Conservation (phyloP, 2,797 vertebrate genomes). For the Artibeus lituratus region DNA sequence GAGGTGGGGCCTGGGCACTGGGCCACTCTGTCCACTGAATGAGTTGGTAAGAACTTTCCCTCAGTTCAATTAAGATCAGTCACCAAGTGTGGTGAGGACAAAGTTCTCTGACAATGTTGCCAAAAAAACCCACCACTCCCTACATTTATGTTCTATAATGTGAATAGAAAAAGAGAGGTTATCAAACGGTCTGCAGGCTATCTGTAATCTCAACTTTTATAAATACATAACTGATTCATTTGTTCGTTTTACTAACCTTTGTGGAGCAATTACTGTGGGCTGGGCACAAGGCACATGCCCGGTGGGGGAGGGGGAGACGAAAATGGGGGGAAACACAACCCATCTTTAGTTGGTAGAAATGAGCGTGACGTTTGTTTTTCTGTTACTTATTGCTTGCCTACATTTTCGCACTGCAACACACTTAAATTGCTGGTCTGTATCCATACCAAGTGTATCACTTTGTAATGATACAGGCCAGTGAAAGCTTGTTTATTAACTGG, state of each 20-base stretch:
- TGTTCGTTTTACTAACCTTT: background rate
- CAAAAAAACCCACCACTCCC: background rate
- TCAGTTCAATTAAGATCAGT: background rate
- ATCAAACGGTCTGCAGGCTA: background rate
- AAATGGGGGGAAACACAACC: background rate
- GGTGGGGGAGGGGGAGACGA: no score
- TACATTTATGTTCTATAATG: no score
- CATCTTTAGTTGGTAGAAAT: background rate
- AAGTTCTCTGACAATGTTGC: background rate
- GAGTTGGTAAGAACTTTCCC: background rate
- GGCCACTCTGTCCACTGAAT: background rate
- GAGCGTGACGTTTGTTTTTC: background rate
- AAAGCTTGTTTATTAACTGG: background rate
- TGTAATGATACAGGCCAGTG: no score
- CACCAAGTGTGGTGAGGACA: background rate
- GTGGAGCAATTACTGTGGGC: background rate
- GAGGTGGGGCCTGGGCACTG: background rate
- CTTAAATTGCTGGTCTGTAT: no score
- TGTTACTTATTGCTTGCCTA: background rate
- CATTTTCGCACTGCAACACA: background rate
- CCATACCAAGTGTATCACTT: no score
- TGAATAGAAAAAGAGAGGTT: background rate
- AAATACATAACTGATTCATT: background rate
- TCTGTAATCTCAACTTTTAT: background rate
- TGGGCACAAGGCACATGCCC: accelerated